phyloP scores from a whole-genome alignment of 1,140 invertebrate species.

The Tetramorium simillimum region DNA sequence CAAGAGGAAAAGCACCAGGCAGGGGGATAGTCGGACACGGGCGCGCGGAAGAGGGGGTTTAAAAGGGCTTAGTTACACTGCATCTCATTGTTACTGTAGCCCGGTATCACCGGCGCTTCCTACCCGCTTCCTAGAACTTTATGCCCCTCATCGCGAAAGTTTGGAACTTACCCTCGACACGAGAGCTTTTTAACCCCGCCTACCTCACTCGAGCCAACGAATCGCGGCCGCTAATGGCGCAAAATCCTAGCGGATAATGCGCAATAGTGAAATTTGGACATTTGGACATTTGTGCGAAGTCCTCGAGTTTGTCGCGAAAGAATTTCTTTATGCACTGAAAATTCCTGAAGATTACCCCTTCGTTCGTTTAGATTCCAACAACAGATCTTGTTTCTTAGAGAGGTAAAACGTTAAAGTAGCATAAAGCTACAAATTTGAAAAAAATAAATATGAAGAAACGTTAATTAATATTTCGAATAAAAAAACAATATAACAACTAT shows the following conservation, averaged over 20 bases:
- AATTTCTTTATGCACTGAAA: not conserved
- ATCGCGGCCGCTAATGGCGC: slow-evolving; percentile 42
- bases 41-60: slow-evolving; percentile 16
- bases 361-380: not conserved
- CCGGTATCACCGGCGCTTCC: slow-evolving; percentile 46
- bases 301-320: not conserved
- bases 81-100: slow-evolving; percentile 70
- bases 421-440: not conserved
- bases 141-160: slow-evolving; percentile 59
- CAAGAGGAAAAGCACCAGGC: not conserved
- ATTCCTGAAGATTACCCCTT: not conserved
- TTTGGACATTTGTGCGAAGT: slow-evolving; percentile 1
- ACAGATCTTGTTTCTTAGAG: not conserved
- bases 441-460: not conserved
- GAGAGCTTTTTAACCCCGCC: slow-evolving; percentile 64
- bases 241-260: slow-evolving; percentile 36
- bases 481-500: not conserved
- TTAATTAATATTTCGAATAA: not conserved
- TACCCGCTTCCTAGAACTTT: slow-evolving; percentile 58
- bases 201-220: slow-evolving; percentile 44
- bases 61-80: slow-evolving; percentile 67
- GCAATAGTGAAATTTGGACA: slow-evolving; percentile 34
- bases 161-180: slow-evolving; percentile 63
- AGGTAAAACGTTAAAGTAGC: not conserved
- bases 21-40: slow-evolving; percentile 25